Percentiles rank a stretch among this genome's conserved stretches.
Evolutionary conservation across 2,888 invertebrate genomes (phyloP).

Genomic region (Biston stratarius): DNA sequence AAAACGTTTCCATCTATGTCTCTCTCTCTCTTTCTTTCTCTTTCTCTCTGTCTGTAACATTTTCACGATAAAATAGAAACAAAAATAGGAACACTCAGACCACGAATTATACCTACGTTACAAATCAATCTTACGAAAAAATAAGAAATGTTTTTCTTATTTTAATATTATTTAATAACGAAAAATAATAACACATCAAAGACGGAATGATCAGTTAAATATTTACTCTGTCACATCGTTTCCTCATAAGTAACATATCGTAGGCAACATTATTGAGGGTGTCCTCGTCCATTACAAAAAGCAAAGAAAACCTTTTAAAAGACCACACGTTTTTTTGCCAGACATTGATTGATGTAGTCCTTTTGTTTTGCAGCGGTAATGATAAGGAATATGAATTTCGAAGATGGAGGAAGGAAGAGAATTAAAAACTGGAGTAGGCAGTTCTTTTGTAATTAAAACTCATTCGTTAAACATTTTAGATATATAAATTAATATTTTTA

Average conservation of each 20-base stretch:
- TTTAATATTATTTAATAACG: no score
- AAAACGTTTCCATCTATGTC: no score
- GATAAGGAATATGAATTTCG: slow-evolving; percentile 66
- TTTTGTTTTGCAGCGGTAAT: slow-evolving; percentile 68
- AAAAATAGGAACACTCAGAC: no score
- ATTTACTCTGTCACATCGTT: slow-evolving; percentile 14
- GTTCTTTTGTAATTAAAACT: neutral
- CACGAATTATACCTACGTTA: no score
- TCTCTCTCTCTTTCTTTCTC: no score
- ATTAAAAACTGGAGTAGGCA: slow-evolving; percentile 31
- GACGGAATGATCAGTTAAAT: slow-evolving; percentile 5
- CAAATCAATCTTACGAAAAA: no score
- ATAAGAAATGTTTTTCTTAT: no score
- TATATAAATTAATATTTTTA: no score
- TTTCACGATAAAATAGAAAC: no score
- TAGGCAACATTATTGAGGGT: slow-evolving; percentile 12
- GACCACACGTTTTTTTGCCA: slow-evolving; percentile 51
- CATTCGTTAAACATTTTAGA: no score
- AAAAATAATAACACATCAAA: neutral
- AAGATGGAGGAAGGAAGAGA: slow-evolving; percentile 42
- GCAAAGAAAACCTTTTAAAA: slow-evolving; percentile 52
- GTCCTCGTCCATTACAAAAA: slow-evolving; percentile 21
- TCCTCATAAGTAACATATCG: slow-evolving; percentile 5
- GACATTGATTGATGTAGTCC: slow-evolving; percentile 67
- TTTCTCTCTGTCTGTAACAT: no score